These are phyloP conservation scores for Agelaius phoeniceus DNA, from an alignment of 2,113 vertebrate species.

Conservation along the genomic window DNA sequence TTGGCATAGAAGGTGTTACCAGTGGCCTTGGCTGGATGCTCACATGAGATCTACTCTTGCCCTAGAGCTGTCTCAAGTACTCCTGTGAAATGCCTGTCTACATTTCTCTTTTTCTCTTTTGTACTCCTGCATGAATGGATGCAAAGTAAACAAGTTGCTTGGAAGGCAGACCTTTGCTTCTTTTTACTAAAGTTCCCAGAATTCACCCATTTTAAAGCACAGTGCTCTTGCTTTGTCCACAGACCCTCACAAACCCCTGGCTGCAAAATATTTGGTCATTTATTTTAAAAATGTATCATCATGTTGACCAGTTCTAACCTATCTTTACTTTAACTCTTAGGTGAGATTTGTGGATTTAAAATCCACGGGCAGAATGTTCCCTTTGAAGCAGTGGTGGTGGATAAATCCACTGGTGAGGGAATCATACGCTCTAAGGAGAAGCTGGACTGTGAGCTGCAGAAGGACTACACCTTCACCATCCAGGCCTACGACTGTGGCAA, in stretches of 20 bases:
- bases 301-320: neutral
- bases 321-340: conserved; percentile 70
- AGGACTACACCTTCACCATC: conserved; percentile 95
- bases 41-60: conserved; percentile 64
- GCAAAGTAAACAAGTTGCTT: conserved; percentile 94
- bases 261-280: conserved; percentile 82
- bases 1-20: conserved; percentile 59
- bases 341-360: conserved; percentile 98
- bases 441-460: conserved; percentile 96
- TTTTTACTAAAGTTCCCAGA: conserved; percentile 80
- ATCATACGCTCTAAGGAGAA: conserved; percentile 91
- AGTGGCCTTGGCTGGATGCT: conserved; percentile 72
- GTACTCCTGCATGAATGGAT: conserved; percentile 98
- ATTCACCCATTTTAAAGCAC: conserved; percentile 84
- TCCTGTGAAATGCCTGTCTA: conserved; percentile 98
- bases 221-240: conserved; percentile 87
- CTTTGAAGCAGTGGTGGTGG: conserved; percentile 96
- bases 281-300: neutral
- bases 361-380: conserved; percentile 95
- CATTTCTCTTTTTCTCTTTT: conserved; percentile 78
- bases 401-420: conserved; percentile 95
- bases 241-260: conserved; percentile 87
- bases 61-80: conserved; percentile 81
- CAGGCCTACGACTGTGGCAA: conserved; percentile 97
- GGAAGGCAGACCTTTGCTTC: conserved; percentile 84